Base-by-base conservation (phyloP, 1,140 invertebrate genomes). In the Pentalonia nigronervosa region DNA sequence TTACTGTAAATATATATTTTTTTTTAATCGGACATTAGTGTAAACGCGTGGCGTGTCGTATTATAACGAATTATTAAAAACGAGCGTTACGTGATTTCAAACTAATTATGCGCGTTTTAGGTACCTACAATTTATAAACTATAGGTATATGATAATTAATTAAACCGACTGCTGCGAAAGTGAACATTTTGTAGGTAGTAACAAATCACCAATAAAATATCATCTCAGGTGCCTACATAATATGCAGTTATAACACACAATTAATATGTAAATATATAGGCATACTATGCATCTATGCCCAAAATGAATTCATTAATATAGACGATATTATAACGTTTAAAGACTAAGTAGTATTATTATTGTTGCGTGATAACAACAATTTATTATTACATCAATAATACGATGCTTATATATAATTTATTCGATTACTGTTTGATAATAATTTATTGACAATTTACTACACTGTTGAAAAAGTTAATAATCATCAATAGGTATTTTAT, bases 141-240 rank as follows among this genome's bases (percentile, higher is more conserved):
- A n/a, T n/a, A 41, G 41, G 41, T 41, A 41, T 41, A 76, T 76
- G 60, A 76, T 76, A 76, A 76, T 76, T 76, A 76, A 76, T 76
- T 76, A 76, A 76, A 76, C 17, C 14, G 14, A 76, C 60, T 17
- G 60, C 30, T 76, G 30, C 4, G 60, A n/a, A 76, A 6, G n/a
- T 17, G 60, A 76, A 76, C n/a, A 14, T 34, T n/a, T n/a, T 25
- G 17, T 76, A n/a, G 60, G 60, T 76, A n/a, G 30, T 76, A n/a
- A 76, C 60, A 76, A n/a, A 76, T 76, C n/a, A 76, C n/a, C n/a
- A 17, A 76, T 76, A 76, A 76, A 76, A 76, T 76, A 76, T 76
- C n/a, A 76, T 76, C 30, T n/a, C 17, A 76, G 14, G 60, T 76
- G 2, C n/a, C n/a, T n/a, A 76, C 17, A n/a, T n/a, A 76, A 76